Evolutionary conservation across 1,140 invertebrate genomes (phyloP), one percentile per base, ranked within the genome.

Genomic region (Dinoponera quadriceps): DNA sequence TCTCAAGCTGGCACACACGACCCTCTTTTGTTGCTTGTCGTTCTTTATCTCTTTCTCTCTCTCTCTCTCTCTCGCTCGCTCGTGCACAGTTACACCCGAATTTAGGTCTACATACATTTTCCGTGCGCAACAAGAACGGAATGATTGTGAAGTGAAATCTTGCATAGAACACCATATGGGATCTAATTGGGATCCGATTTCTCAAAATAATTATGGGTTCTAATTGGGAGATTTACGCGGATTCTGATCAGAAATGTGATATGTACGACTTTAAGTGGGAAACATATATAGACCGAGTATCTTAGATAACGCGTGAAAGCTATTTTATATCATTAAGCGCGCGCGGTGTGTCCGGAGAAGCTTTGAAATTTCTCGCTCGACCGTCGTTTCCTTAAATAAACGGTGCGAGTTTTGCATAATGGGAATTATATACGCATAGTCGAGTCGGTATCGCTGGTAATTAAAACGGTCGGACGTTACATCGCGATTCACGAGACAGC

Each of bases 321-420:
- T 57, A 80, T 57, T 44, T 44, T 20, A 54, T 22, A 9, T 18
- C 38, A 44, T 44, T 44, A 44, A 1, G 38, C 38, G 38, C 38
- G 7, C 59, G 27, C 27, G 44, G 27, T n/a, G 9, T 13, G 2
- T 57, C 27, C 57, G 29, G 20, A 14, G n/a, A 16, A 22, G 20
- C 49, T 55, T 27, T 9, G n/a, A 78, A 55, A 55, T 33, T 9
- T 1, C 7, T 29, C 20, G 22, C 16, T 20, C 22, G 22, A 16
- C 25, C 16, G 14, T 62, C 1, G 22, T 25, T 27, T 20, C 16
- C 7, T 57, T 44, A 57, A 69, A 80, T 71, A 80, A 71, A 80
- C 44, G 51, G 22, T 9, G 16, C 14, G 14, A n/a, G 33, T 65
- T 78, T 68, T 57, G 63, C 65, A 78, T 68, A 78, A 66, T 78